A percentile compares a stretch with the other conserved stretches of the same genome.
Evolutionary conservation across 2,888 invertebrate species (phyloP).

Genomic region (Venusia cambrica): DNA sequence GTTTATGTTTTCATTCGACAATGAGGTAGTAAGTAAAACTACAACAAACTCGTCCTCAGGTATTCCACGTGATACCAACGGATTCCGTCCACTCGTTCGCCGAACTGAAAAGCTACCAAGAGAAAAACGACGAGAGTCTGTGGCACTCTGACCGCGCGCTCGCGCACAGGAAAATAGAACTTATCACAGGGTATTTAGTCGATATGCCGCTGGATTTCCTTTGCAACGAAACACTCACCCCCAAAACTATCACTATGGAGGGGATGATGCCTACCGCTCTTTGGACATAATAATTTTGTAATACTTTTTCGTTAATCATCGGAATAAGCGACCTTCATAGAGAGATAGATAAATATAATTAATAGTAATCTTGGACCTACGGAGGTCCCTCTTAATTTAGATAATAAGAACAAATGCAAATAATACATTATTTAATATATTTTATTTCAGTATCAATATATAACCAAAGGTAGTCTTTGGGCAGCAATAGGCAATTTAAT

Average conservation of each 20-base stretch:
- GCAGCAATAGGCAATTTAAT: too few species aligned
- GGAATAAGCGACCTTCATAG: too few species aligned
- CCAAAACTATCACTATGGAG: conserved; percentile 91
- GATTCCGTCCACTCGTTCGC: conserved; percentile 89
- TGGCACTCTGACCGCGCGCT: conserved; percentile 86
- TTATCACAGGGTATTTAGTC: conserved; percentile 93
- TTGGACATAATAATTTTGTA: conserved; percentile 90
- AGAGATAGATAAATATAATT: too few species aligned
- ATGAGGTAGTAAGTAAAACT: too few species aligned
- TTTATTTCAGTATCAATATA: too few species aligned
- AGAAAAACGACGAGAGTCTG: conserved; percentile 83
- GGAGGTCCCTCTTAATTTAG: too few species aligned
- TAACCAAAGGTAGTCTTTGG: too few species aligned
- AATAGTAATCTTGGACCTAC: too few species aligned
- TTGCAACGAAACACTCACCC: conserved; percentile 91
- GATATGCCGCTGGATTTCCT: conserved; percentile 94
- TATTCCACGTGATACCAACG: conserved; percentile 95
- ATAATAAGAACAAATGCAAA: too few species aligned
- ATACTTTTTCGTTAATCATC: too few species aligned
- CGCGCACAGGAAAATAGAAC: conserved; percentile 86
- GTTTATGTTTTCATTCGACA: too few species aligned
- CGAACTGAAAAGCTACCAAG: conserved; percentile 88
- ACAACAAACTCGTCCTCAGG: conserved; percentile 58
- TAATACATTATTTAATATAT: too few species aligned
- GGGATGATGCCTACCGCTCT: conserved; percentile 95